Evolutionary conservation across 2,797 vertebrate genomes (phyloP).

Genomic region (Acipenser oxyrinchus): DNA sequence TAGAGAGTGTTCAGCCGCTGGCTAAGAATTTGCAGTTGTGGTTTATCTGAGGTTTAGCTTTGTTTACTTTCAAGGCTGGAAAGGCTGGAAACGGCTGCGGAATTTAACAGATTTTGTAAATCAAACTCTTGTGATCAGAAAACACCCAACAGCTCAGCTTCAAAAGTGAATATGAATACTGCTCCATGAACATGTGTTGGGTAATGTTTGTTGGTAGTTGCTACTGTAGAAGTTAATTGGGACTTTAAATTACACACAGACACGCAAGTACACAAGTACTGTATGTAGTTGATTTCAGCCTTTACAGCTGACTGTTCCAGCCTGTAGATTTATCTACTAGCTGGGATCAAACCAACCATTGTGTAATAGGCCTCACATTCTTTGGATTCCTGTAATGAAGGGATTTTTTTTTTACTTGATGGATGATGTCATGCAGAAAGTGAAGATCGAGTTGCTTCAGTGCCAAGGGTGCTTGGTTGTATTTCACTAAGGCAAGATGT

Average conservation of each 20-base stretch:
- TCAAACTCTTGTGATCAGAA: conserved; percentile 19
- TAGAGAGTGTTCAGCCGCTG: background rate
- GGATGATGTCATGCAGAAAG: conserved; percentile 9
- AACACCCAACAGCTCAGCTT: conserved; percentile 3
- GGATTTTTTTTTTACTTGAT: conserved; percentile 4
- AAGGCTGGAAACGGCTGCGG: background rate
- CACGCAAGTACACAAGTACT: background rate
- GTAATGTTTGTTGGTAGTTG: too few relatives aligned
- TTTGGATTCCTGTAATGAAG: background rate
- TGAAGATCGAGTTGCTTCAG: too few relatives aligned
- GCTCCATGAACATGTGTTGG: too few relatives aligned
- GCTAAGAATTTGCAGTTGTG: conserved; percentile 20
- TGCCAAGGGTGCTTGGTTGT: too few relatives aligned
- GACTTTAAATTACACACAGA: background rate
- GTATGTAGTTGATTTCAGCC: background rate
- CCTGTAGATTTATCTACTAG: background rate
- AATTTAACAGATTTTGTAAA: conserved; percentile 19
- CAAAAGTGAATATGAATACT: too few relatives aligned
- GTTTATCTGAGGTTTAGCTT: conserved; percentile 20
- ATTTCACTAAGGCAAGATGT: too few relatives aligned
- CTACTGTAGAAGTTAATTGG: background rate
- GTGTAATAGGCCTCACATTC: conserved; percentile 3
- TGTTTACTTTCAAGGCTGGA: conserved; percentile 14
- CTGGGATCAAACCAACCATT: conserved; percentile 1
- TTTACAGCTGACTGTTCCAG: background rate